Conservation (phyloP, 2,888 invertebrate species). For the Hirtodrosophila alboralis region DNA sequence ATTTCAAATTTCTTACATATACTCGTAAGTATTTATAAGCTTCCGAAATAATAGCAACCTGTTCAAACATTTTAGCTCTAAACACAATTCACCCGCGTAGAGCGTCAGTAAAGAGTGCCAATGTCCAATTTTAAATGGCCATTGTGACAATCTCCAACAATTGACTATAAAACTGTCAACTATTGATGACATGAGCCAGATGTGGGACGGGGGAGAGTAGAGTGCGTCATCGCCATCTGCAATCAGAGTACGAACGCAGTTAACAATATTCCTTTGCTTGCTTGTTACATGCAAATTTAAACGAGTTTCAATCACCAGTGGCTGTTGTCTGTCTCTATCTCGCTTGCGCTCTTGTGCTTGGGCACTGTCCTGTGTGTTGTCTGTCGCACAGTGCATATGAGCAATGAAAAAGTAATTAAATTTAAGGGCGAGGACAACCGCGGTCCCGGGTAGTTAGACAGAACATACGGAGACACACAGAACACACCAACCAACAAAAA, state of each 20-base stretch:
- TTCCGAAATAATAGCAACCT: slow-evolving; percentile 18
- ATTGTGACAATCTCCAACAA: slow-evolving; percentile 80
- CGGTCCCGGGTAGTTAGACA: slow-evolving; percentile 54
- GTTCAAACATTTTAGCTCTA: slow-evolving; percentile 61
- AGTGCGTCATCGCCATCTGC: slow-evolving; percentile 40
- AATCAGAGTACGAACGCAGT: slow-evolving; percentile 69
- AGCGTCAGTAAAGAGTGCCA: slow-evolving; percentile 25
- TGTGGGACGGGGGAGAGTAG: neutral
- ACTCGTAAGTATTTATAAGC: no score
- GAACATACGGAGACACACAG: slow-evolving; percentile 10
- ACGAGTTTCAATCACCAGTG: slow-evolving; percentile 77
- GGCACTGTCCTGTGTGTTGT: slow-evolving; percentile 8
- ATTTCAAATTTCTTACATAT: no score
- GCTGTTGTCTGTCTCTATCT: slow-evolving; percentile 39
- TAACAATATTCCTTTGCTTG: slow-evolving; percentile 67
- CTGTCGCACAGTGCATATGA: slow-evolving; percentile 66
- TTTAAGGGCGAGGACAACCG: slow-evolving; percentile 64
- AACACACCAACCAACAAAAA: slow-evolving; percentile 42
- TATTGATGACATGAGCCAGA: slow-evolving; percentile 59
- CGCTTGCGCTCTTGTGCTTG: neutral
- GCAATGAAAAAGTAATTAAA: slow-evolving; percentile 83
- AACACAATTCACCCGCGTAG: slow-evolving; percentile 20
- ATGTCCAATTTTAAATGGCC: slow-evolving; percentile 80
- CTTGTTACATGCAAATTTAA: slow-evolving; percentile 79
- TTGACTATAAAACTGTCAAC: slow-evolving; percentile 82